These are phyloP conservation scores for Eriosoma lanigerum DNA, from an alignment of 1,140 invertebrate genomes.

Conservation along the genomic window DNA sequence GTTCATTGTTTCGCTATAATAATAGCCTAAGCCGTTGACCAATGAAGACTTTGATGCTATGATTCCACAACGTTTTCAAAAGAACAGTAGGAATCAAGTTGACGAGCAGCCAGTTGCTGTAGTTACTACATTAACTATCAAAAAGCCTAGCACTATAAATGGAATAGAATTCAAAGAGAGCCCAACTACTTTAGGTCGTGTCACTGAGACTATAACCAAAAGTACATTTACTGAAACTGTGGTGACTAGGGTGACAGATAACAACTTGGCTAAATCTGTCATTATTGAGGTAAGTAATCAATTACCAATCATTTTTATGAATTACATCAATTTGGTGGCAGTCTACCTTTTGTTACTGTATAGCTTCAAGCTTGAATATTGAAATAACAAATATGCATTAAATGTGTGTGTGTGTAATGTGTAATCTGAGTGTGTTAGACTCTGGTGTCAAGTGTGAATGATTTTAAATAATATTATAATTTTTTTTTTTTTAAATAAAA, in stretches of 20 bases:
- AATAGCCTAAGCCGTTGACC: slow-evolving; percentile 78
- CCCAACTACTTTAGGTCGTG: slow-evolving; percentile 77
- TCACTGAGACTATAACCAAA: slow-evolving; percentile 91
- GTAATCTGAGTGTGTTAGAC: not conserved
- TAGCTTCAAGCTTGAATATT: slow-evolving; percentile 14
- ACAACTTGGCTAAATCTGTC: slow-evolving; percentile 77
- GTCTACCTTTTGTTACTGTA: not conserved
- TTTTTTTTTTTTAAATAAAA: too few relatives aligned
- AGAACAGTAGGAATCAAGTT: slow-evolving; percentile 32
- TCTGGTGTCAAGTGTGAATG: too few relatives aligned
- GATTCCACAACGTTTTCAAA: slow-evolving; percentile 85
- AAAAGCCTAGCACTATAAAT: slow-evolving; percentile 65
- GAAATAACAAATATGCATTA: slow-evolving; percentile 25
- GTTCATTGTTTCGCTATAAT: slow-evolving; percentile 55
- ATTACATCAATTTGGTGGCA: not conserved
- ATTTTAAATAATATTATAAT: too few relatives aligned
- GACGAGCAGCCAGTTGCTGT: slow-evolving; percentile 54
- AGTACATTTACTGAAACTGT: slow-evolving; percentile 91
- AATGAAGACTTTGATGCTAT: slow-evolving; percentile 91
- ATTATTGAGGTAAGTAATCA: slow-evolving; percentile 77
- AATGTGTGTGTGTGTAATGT: not conserved
- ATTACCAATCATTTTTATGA: not conserved
- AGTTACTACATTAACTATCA: slow-evolving; percentile 71
- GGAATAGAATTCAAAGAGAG: slow-evolving; percentile 75
- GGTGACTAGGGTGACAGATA: slow-evolving; percentile 88